phyloP scores from a whole-genome alignment of 2,888 invertebrate species.

The Hedya salicella region DNA sequence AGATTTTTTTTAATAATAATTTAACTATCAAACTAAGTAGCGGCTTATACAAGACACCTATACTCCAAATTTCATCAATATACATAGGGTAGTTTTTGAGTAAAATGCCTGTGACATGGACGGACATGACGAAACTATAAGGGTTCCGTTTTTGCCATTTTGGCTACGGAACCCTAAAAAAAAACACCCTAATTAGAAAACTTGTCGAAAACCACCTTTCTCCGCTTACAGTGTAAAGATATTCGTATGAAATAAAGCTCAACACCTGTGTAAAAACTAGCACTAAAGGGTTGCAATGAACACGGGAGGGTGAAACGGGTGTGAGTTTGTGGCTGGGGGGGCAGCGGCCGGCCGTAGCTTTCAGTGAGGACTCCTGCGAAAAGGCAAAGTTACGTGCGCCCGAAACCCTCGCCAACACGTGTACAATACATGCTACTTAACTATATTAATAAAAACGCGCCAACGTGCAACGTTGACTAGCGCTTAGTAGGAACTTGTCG shows the following conservation, averaged over 20 bases:
- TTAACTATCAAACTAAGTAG: too few relatives aligned
- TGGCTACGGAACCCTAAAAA: not conserved
- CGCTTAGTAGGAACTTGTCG: not conserved
- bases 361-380: constrained; percentile 66
- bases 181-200: not conserved
- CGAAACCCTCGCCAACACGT: constrained; percentile 62
- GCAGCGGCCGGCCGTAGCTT: constrained; percentile 61
- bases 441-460: constrained; percentile 53
- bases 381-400: constrained; percentile 69
- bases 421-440: constrained; percentile 56
- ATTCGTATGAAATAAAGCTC: constrained; percentile 31
- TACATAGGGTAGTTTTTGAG: too few relatives aligned
- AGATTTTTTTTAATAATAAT: too few relatives aligned
- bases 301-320: constrained; percentile 59
- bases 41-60: too few relatives aligned
- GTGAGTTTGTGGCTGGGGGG: constrained; percentile 65
- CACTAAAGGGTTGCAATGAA: constrained; percentile 68
- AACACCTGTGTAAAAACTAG: constrained; percentile 59
- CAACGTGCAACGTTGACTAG: constrained; percentile 53
- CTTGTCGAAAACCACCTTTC: not conserved
- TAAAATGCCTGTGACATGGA: too few relatives aligned
- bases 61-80: too few relatives aligned
- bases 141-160: too few relatives aligned
- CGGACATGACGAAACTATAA: too few relatives aligned
- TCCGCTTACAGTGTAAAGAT: constrained; percentile 14